Evolutionary conservation across 2,888 invertebrate species (phyloP).

Genomic region (Rhimphoctona megacephalus): DNA sequence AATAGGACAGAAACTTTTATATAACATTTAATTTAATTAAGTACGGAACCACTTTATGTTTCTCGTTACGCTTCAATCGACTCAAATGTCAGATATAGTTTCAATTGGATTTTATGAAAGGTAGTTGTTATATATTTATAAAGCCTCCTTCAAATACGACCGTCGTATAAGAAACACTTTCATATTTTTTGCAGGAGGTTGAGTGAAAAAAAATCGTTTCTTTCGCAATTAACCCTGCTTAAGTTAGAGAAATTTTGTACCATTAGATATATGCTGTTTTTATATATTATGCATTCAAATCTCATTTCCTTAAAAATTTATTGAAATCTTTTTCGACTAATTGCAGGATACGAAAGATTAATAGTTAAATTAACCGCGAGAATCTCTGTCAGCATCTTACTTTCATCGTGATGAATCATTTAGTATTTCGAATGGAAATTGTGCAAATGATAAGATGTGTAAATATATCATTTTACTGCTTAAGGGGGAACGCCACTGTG

Average conservation of each 20-base stretch:
- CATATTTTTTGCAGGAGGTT: background rate
- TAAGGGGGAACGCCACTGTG: no score
- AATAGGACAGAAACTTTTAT: slow-evolving; percentile 8
- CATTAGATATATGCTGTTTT: background rate
- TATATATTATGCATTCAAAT: background rate
- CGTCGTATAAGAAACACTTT: background rate
- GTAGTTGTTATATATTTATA: background rate
- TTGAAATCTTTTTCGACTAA: background rate
- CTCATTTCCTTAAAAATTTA: background rate
- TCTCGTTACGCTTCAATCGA: slow-evolving; percentile 4
- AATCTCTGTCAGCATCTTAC: background rate
- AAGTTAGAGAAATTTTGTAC: no score
- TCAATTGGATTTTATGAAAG: background rate
- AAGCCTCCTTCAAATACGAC: background rate
- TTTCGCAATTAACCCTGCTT: background rate
- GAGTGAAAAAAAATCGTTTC: background rate
- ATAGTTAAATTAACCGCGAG: background rate
- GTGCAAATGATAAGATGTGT: background rate
- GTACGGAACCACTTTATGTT: background rate
- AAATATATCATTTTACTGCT: background rate
- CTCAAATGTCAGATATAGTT: background rate
- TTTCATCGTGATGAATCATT: background rate
- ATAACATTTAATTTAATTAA: slow-evolving; percentile 3
- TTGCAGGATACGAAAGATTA: background rate
- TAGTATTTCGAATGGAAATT: background rate